Evolutionary conservation across 2,113 vertebrate genomes (phyloP).

Genomic region (Triplophysa dalaica): DNA sequence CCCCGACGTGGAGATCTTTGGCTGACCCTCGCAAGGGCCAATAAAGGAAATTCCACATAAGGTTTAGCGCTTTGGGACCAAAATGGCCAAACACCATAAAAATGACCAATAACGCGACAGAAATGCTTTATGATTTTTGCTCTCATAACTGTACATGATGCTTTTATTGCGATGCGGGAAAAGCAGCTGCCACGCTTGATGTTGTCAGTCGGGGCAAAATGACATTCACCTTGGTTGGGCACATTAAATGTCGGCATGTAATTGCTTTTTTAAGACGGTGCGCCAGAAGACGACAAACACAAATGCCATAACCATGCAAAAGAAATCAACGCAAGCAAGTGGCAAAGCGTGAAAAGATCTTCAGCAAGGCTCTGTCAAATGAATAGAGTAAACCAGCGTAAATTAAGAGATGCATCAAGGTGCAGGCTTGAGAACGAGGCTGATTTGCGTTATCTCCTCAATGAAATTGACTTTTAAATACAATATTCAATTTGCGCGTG

Average conservation of each 20-base stretch:
- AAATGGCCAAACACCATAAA: conserved; percentile 46
- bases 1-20: conserved; percentile 1
- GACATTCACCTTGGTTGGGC: conserved; percentile 62
- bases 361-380: conserved; percentile 64
- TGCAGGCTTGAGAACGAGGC: conserved; percentile 62
- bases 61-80: conserved; percentile 36
- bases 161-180: conserved; percentile 34
- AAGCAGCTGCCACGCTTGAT: conserved; percentile 33
- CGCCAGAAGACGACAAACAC: conserved; percentile 55
- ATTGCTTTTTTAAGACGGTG: conserved; percentile 68
- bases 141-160: conserved; percentile 37
- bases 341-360: conserved; percentile 68
- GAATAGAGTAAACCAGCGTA: conserved; percentile 76
- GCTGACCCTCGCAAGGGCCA: conserved; percentile 33
- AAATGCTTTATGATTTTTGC: conserved; percentile 23
- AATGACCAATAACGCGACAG: conserved; percentile 17
- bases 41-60: conserved; percentile 45
- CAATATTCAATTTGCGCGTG: conserved; percentile 77
- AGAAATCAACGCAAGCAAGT: conserved; percentile 67
- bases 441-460: conserved; percentile 79
- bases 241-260: conserved; percentile 68
- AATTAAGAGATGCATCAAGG: conserved; percentile 78
- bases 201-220: conserved; percentile 61
- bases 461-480: conserved; percentile 80
- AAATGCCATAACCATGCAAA: conserved; percentile 70